Evolutionary conservation across 2,888 invertebrate species (phyloP).

Genomic region (Tetropium fuscum): DNA sequence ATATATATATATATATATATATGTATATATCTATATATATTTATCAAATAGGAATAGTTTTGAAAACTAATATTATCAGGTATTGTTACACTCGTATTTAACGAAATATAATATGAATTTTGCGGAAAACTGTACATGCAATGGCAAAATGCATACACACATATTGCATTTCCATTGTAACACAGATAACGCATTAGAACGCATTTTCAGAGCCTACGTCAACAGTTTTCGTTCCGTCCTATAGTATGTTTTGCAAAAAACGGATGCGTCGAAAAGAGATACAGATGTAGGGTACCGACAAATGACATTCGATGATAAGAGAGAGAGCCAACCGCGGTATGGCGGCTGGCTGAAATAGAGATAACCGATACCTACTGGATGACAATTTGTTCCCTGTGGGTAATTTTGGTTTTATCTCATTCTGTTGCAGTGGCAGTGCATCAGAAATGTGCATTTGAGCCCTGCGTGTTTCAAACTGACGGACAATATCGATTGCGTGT

Average conservation of each 20-base stretch:
- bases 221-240: not conserved
- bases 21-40: too few relatives aligned
- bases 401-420: conserved; percentile 46
- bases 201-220: conserved; percentile 32
- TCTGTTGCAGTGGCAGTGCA: conserved; percentile 46
- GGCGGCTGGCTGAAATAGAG: not conserved
- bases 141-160: conserved; percentile 39
- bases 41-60: too few relatives aligned
- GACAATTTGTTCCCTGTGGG: conserved; percentile 26
- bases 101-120: conserved; percentile 38
- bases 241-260: conserved; percentile 5
- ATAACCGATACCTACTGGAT: conserved; percentile 20
- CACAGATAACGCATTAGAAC: conserved; percentile 33
- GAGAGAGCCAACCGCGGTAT: not conserved
- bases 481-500: conserved; percentile 52
- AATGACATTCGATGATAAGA: conserved; percentile 27
- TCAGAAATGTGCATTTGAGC: conserved; percentile 45
- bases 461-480: conserved; percentile 49
- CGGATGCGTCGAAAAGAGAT: conserved; percentile 26
- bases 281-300: conserved; percentile 23
- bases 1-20: too few relatives aligned
- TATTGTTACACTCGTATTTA: conserved; percentile 19
- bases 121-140: conserved; percentile 38
- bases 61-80: not conserved
- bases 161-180: conserved; percentile 40